Percentiles rank a stretch among this genome's conserved stretches.
Conservation (phyloP, 2,797 vertebrate genomes). For the Anniella stebbinsi region DNA sequence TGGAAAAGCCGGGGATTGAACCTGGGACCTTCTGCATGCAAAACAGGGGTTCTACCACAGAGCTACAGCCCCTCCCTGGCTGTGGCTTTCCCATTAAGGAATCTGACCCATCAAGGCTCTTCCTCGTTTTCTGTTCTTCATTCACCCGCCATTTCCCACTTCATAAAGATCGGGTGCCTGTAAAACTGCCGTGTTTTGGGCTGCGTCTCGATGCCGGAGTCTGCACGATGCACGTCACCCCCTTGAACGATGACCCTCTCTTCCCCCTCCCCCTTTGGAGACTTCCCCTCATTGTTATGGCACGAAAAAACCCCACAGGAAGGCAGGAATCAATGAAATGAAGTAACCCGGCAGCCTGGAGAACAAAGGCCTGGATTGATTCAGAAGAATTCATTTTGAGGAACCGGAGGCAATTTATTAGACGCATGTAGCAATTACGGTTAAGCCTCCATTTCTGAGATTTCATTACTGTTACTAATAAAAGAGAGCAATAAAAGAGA, state of each 20-base stretch:
- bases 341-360: neutral
- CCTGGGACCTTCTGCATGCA: too few relatives aligned
- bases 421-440: conserved; percentile 51
- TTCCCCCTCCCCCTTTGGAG: conserved; percentile 25
- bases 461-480: conserved; percentile 58
- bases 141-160: neutral
- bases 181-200: neutral
- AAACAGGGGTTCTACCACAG: too few relatives aligned
- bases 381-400: conserved; percentile 56
- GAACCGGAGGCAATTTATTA: conserved; percentile 62
- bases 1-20: too few relatives aligned
- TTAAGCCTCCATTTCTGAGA: conserved; percentile 38
- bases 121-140: neutral
- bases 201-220: neutral
- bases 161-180: neutral
- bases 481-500: conserved; percentile 20
- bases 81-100: too few relatives aligned
- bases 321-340: conserved; percentile 46
- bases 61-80: too few relatives aligned
- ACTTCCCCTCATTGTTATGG: conserved; percentile 33
- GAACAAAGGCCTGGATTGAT: conserved; percentile 58
- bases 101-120: neutral
- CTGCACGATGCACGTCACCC: neutral
- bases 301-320: conserved; percentile 36
- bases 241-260: conserved; percentile 23